Evolutionary conservation across 30 jellyfish, hydroid and myxozoan species (phyloP), one percentile per base, ranked within the genome.

Genomic region (Chironex yamaguchii): DNA sequence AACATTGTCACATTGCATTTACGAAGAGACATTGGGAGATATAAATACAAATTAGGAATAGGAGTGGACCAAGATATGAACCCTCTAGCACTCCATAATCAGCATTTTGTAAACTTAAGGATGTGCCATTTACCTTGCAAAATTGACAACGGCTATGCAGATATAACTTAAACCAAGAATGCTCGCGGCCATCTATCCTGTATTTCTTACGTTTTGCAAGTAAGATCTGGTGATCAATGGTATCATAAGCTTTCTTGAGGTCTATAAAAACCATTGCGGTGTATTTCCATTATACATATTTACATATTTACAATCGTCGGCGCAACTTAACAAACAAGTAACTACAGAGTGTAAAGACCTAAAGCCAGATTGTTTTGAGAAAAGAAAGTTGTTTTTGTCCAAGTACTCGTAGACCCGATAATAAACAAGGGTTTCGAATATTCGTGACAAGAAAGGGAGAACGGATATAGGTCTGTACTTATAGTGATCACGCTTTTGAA

Each of bases 51-150:
- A 83, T 67, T n/a, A 83, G 58, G 36, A 68, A 67, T 22, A 68
- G 87, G 42, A 83, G 81, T 26, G 93, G 87, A 51, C 93, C 87
- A 29, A 83, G 81, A 81, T 81, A 83, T 0, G 93, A 83, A 69
- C 92, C 77, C 78, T 83, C 81, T 17, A 87, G 87, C 70, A 83
- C 87, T 49, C 85, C 84, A 52, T 72, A 83, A 0, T 53, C 68
- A 35, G 69, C 27, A 28, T 52, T 36, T 30, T 31, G 72, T 68
- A 83, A 0, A 30, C 27, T 33, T 12, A 87, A 83, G 1, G 27
- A 31, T 4, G 48, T 12, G 54, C 87, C 80, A 28, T 83, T 83
- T 20, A 83, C 93, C 54, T 67, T 83, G 34, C 71, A 48, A 26
- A 62, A 69, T 69, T 83, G 87, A 12, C 50, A 25, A n/a, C 86